phyloP scores from a whole-genome alignment of 2,888 invertebrate genomes.

The Spodoptera picta region DNA sequence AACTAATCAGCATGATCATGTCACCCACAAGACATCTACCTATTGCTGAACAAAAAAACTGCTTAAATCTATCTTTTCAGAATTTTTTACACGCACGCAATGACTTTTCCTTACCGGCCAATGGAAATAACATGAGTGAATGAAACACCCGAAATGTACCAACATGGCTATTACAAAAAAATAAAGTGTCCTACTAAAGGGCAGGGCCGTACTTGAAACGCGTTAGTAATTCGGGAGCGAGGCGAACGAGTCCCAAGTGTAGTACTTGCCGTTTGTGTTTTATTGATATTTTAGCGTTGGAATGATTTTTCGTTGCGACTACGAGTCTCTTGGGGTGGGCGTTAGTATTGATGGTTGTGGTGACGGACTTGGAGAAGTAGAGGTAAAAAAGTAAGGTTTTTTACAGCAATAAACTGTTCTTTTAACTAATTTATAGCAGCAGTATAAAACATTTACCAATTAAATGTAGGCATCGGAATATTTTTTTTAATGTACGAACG shows the following conservation, averaged over 20 bases:
- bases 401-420: no score
- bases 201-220: slow-evolving; percentile 73
- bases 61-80: slow-evolving; percentile 27
- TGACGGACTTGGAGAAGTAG: slow-evolving; percentile 64
- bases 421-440: no score
- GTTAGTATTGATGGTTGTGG: slow-evolving; percentile 81
- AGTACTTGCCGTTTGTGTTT: slow-evolving; percentile 78
- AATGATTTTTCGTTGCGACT: slow-evolving; percentile 84
- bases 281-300: slow-evolving; percentile 87
- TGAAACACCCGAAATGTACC: slow-evolving; percentile 67
- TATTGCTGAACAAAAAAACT: no score
- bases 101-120: slow-evolving; percentile 61
- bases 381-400: background rate
- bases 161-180: slow-evolving; percentile 72
- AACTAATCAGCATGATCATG: no score
- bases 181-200: slow-evolving; percentile 86
- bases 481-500: no score
- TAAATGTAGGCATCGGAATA: no score
- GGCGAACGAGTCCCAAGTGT: slow-evolving; percentile 75
- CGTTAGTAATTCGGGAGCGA: slow-evolving; percentile 79
- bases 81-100: slow-evolving; percentile 70
- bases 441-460: no score
- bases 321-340: slow-evolving; percentile 80
- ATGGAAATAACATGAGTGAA: slow-evolving; percentile 78
- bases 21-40: no score